Base-by-base conservation (phyloP, 2,797 vertebrate genomes). In the Siniperca scherzeri region DNA sequence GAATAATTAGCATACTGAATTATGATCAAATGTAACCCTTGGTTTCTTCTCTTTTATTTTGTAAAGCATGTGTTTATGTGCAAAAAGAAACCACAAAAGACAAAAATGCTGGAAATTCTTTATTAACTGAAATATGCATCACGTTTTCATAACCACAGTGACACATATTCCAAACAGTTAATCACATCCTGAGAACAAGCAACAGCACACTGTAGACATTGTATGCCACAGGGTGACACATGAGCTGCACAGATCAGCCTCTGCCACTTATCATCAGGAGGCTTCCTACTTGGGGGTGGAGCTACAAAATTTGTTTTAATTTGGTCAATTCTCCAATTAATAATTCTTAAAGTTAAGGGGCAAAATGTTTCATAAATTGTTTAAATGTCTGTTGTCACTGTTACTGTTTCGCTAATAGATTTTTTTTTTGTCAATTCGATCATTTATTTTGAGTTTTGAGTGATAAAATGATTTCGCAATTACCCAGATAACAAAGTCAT, bases 121-220 rank as follows among this genome's bases (percentile, higher is more conserved):
- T 94, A 93, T 87, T 93, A 53, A 60, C 57, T 46, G 87, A 85
- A 85, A 79, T 33, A 83, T 81, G 52, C 19, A 70, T 74, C 72
- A 46, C 50, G 69, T 85, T 75, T n/a, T 65, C 7, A 78, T 40
- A 83, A 67, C 52, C 64, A 56, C 71, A 69, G 25, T 5, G 64
- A 82, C 36, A 81, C 81, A 80, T 71, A 50, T 70, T 78, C 50
- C 57, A 67, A 52, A 66, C 77, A 77, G 46, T 84, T 82, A 4
- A 70, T 78, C 46, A 68, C 81, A 88, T 92, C 91, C 89, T 86
- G 84, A 86, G 13, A 83, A 60, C 21, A 55, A 77, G 55, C 74
- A 73, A 55, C 76, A 77, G 30, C 62, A 50, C 17, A 69, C 22
- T 25, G n/a, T 9, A 36, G 27, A 67, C 21, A 69, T 2, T 14